These are phyloP conservation scores for Xiphorhynchus erythropygius DNA, from an alignment of 2,797 vertebrate genomes.

Conservation along the genomic window DNA sequence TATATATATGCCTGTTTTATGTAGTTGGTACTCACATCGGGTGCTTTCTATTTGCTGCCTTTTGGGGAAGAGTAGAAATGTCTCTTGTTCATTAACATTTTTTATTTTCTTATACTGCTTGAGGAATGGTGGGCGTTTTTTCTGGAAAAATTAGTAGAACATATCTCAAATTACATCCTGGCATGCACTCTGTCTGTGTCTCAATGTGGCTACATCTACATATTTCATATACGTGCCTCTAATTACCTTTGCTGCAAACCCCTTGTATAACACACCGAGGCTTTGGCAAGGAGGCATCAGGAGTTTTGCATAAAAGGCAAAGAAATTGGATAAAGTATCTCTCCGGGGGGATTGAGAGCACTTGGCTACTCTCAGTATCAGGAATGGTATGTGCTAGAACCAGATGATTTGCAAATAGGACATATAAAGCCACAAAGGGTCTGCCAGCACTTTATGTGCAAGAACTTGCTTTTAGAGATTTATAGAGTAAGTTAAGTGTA, in stretches of 20 bases:
- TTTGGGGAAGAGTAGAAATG: neutral
- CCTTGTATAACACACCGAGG: neutral
- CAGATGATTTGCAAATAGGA: neutral
- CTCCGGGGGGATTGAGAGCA: neutral
- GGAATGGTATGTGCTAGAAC: neutral
- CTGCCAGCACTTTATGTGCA: neutral
- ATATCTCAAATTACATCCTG: neutral
- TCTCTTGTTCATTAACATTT: neutral
- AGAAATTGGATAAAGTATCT: neutral
- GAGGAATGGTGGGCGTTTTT: neutral
- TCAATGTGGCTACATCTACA: neutral
- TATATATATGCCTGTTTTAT: neutral
- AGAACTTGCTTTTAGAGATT: neutral
- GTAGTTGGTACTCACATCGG: neutral
- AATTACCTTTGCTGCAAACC: neutral
- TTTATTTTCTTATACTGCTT: neutral
- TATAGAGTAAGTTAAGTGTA: neutral
- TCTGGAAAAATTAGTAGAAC: neutral
- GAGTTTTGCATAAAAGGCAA: neutral
- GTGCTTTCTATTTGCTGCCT: neutral
- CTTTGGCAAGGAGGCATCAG: neutral
- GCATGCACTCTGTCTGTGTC: rapidly evolving
- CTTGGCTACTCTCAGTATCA: neutral
- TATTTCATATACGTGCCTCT: neutral
- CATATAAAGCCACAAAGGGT: neutral